These are phyloP conservation scores for Pristionchus entomophagus DNA, from an alignment of 2,888 invertebrate genomes.

Conservation along the genomic window DNA sequence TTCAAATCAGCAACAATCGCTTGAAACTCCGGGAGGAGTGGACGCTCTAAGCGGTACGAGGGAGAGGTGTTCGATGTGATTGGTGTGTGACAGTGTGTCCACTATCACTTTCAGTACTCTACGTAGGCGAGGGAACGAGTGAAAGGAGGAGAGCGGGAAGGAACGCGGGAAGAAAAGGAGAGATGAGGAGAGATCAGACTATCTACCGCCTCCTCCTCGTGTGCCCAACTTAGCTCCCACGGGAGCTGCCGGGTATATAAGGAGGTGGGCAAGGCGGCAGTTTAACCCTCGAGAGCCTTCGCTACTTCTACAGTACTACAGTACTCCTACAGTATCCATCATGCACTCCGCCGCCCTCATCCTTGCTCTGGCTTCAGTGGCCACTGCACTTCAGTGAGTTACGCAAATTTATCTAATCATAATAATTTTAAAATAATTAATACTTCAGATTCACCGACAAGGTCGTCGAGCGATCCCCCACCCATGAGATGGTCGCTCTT, in stretches of 20 bases:
- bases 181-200: conserved; percentile 20
- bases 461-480: conserved; percentile 23
- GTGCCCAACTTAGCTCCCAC: background rate
- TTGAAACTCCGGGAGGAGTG: background rate
- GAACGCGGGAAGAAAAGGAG: background rate
- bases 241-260: conserved; percentile 20
- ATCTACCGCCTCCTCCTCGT: conserved; percentile 2
- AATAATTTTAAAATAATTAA: background rate
- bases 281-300: too few species aligned
- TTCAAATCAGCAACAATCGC: too few species aligned
- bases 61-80: conserved; percentile 1
- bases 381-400: background rate
- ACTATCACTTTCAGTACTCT: conserved; percentile 14
- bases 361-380: background rate
- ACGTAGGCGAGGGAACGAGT: background rate
- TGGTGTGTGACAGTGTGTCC: background rate
- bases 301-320: background rate
- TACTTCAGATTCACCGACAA: conserved; percentile 22
- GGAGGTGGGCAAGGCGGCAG: background rate
- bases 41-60: conserved; percentile 12
- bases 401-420: background rate
- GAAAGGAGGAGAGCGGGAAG: background rate
- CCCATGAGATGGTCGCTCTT: conserved; percentile 16
- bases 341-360: background rate
- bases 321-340: background rate